phyloP scores from a whole-genome alignment of 2,113 vertebrate genomes.

The Cryptoleucopteryx plumbea region DNA sequence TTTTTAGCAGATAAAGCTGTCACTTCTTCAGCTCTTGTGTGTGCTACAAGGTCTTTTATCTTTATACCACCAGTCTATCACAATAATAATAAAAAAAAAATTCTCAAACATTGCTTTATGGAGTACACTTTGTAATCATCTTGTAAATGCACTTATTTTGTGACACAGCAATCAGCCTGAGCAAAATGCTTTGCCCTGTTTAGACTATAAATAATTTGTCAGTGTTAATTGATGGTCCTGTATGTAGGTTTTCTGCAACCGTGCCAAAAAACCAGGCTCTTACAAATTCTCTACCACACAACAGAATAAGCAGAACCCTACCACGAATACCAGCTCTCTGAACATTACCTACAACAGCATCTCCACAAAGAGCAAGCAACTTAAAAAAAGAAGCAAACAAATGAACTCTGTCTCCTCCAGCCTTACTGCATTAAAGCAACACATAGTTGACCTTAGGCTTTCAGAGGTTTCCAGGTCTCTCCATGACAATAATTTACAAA shows the following conservation, averaged over 20 bases:
- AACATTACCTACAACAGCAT: not conserved
- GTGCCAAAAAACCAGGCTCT: not conserved
- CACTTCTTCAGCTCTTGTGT: not conserved
- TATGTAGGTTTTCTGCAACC: not conserved
- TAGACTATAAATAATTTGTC: slow-evolving; percentile 39
- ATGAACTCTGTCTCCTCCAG: not conserved
- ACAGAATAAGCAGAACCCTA: not conserved
- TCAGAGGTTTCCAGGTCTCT: not conserved
- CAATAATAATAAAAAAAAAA: not conserved
- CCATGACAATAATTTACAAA: not conserved
- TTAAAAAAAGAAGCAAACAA: not conserved
- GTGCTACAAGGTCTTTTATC: slow-evolving; percentile 1
- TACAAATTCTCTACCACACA: not conserved
- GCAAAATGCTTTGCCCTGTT: slow-evolving; percentile 19
- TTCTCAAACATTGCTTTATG: not conserved
- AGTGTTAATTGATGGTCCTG: slow-evolving; percentile 2
- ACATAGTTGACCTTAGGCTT: not conserved
- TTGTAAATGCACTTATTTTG: slow-evolving; percentile 13
- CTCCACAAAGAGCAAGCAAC: not conserved
- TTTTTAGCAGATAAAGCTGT: slow-evolving; percentile 5
- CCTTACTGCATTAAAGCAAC: not conserved
- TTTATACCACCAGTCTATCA: not conserved
- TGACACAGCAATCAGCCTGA: not conserved
- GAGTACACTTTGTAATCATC: not conserved
- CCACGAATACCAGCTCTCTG: not conserved